Percentiles rank a stretch among this genome's conserved stretches.
Evolutionary conservation across 2,797 vertebrate species (phyloP).

Genomic region (Pantherophis alleghaniensis): DNA sequence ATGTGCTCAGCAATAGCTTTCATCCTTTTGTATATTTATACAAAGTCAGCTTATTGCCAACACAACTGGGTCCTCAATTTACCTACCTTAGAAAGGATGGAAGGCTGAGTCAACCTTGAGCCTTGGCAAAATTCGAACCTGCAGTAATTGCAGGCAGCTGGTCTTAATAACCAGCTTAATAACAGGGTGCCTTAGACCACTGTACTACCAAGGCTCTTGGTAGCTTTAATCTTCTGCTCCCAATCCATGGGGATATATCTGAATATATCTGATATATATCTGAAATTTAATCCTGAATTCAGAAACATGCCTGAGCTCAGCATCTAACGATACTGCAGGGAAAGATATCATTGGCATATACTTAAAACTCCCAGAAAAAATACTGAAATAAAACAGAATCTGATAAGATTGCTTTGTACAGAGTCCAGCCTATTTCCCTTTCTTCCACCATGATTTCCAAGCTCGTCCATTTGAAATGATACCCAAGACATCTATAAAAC

Average conservation of each 20-base stretch:
- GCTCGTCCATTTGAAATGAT: background rate
- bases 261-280: background rate
- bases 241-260: background rate
- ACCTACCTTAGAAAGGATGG: no score
- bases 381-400: background rate
- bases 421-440: background rate
- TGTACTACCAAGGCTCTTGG: no score
- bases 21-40: no score
- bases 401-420: background rate
- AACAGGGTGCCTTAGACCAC: no score
- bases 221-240: background rate
- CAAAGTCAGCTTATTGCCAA: no score
- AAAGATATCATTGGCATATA: background rate
- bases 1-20: no score
- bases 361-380: background rate
- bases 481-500: background rate
- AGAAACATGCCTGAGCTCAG: background rate
- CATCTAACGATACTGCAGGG: background rate
- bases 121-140: no score
- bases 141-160: no score
- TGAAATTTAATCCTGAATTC: background rate
- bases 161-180: no score
- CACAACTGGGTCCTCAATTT: no score
- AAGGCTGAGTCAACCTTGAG: no score
- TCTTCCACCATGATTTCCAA: background rate